Percentiles rank a stretch among this genome's conserved stretches.
Evolutionary conservation across 2,113 vertebrate genomes (phyloP).

Genomic region (Cyanoliseus patagonus): DNA sequence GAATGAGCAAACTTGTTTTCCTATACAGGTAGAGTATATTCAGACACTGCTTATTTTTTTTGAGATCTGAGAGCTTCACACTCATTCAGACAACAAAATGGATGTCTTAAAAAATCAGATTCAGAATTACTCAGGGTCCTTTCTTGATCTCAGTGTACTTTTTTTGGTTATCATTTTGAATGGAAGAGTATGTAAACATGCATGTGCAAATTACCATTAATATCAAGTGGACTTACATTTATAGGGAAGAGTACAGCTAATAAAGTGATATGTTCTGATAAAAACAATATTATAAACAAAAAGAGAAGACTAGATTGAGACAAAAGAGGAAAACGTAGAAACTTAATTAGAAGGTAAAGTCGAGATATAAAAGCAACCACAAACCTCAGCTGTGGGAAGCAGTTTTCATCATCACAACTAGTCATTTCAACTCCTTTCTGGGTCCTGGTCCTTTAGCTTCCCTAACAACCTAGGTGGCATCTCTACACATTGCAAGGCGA

Average conservation of each 20-base stretch:
- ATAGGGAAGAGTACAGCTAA: background rate
- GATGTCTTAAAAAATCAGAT: background rate
- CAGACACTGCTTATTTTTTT: background rate
- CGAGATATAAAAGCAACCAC: background rate
- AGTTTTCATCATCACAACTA: background rate
- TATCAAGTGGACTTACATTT: background rate
- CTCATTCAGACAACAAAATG: background rate
- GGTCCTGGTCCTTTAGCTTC: background rate
- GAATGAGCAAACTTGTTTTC: background rate
- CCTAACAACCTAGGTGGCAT: background rate
- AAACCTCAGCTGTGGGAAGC: background rate
- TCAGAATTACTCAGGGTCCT: background rate
- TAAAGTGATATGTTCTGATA: background rate
- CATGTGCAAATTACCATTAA: background rate
- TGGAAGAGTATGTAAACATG: background rate
- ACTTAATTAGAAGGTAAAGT: background rate
- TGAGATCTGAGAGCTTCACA: background rate
- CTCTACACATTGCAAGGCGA: accelerated
- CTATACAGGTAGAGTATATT: background rate
- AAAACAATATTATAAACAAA: background rate
- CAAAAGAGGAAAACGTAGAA: background rate
- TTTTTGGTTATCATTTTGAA: background rate
- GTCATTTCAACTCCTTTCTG: background rate
- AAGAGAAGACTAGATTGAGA: background rate
- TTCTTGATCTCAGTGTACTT: background rate